Evolutionary conservation across 2,888 invertebrate species (phyloP), one percentile per base, ranked within the genome.

Genomic region (Parnassius glacialis): DNA sequence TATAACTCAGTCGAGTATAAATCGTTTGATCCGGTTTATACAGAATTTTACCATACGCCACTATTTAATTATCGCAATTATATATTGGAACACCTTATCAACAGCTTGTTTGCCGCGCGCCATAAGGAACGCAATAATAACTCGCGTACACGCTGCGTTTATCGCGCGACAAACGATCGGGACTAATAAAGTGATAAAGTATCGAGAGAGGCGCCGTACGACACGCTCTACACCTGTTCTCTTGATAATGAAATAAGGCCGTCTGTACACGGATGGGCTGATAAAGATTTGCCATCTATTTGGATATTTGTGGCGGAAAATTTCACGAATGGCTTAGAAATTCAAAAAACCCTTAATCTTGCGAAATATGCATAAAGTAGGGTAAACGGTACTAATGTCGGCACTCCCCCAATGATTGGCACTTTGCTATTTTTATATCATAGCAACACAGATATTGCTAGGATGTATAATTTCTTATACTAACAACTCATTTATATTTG

Each of bases 221-320:
- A 64, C 65, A 64, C 60, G 57, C 62, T 59, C 64, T 51, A 64
- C 64, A 64, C 64, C 64, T 64, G 64, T 61, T 63, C 64, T 13
- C 3, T 20, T 48, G 62, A 57, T 62, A 62, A 57, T 51, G 54
- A 9, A 53, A 2, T 62, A 57, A 57, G 53, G 57, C 57, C n/a
- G 41, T 52, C 45, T 25, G n/a, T 51, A 51, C 56, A 61, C 55
- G 11, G 10, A 7, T 34, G 34, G 34, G 7, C 7, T 45, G 2
- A 45, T 45, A 7, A 45, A 2, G 9, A 48, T 7, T 13, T 7
- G 9, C 2, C 9, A 10, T 48, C 10, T 48, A 13, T 13, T 13
- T 48, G 13, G 13, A 13, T 13, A 13, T 48, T 13, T 9, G 1
- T 48, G 13, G n/a, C 2, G 10, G 10, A 45, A 34, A 34, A 7